Percentiles rank a stretch among this genome's conserved stretches.
Evolutionary conservation across 2,888 invertebrate genomes (phyloP).

Genomic region (Habrosyne pyritoides): DNA sequence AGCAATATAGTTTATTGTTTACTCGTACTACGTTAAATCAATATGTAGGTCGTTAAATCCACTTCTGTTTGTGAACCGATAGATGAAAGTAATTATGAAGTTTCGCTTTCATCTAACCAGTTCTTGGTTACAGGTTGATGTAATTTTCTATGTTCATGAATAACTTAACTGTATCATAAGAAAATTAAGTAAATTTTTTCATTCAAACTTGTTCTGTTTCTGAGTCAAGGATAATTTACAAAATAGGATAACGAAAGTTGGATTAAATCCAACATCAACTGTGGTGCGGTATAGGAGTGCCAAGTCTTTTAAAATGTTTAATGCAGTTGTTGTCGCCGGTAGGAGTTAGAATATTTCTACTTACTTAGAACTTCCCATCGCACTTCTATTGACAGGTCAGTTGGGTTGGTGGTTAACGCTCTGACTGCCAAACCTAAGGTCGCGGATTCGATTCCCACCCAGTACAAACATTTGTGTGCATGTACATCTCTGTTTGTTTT

Average conservation of each 20-base stretch:
- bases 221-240: background rate
- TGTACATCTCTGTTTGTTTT: too few species aligned
- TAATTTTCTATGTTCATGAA: constrained; percentile 9
- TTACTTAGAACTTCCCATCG: background rate
- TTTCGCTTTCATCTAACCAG: constrained; percentile 70
- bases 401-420: too few species aligned
- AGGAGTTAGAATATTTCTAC: background rate
- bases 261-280: background rate
- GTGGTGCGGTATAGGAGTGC: background rate
- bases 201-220: background rate
- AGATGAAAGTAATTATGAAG: constrained; percentile 73
- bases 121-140: constrained; percentile 38
- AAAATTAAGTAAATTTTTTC: background rate
- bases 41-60: constrained; percentile 49
- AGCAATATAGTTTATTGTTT: constrained; percentile 33
- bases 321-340: background rate
- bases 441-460: background rate
- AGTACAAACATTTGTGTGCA: background rate
- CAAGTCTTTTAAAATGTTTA: background rate
- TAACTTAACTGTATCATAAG: background rate
- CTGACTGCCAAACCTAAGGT: too few species aligned
- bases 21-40: constrained; percentile 31
- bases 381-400: background rate
- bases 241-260: background rate
- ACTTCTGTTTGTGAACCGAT: constrained; percentile 54